Conservation (phyloP, 2,797 vertebrate species). For the Pithecia hirsuta region DNA sequence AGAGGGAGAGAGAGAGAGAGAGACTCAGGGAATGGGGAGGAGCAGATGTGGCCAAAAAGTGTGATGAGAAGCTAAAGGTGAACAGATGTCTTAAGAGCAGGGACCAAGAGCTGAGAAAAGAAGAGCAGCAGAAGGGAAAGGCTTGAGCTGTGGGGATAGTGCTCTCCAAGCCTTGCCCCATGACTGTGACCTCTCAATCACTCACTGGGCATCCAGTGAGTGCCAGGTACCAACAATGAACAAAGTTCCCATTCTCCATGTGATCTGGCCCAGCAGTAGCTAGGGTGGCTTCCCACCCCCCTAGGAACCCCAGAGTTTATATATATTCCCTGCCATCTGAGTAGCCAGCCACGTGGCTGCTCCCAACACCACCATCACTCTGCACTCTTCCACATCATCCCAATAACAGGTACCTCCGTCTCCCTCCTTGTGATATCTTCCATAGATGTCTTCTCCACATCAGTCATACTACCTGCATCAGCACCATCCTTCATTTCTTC, state of each 20-base stretch:
- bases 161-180: too few relatives aligned
- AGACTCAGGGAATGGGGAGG: neutral
- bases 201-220: rapidly evolving
- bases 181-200: neutral
- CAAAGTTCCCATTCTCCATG: rapidly evolving
- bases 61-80: neutral
- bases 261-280: neutral
- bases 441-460: rapidly evolving
- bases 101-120: neutral
- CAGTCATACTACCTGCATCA: too few relatives aligned
- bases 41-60: neutral
- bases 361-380: too few relatives aligned
- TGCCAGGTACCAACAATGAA: neutral
- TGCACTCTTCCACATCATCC: neutral
- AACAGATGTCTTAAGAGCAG: neutral
- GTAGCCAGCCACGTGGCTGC: neutral
- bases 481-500: neutral
- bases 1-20: neutral
- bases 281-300: too few relatives aligned
- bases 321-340: neutral
- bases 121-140: neutral
- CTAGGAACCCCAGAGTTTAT: rapidly evolving
- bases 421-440: neutral
- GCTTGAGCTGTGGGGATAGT: rapidly evolving
- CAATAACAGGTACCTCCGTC: rapidly evolving